These are phyloP conservation scores for Mizuhopecten yessoensis DNA, from an alignment of 1,140 invertebrate genomes.

Conservation along the genomic window DNA sequence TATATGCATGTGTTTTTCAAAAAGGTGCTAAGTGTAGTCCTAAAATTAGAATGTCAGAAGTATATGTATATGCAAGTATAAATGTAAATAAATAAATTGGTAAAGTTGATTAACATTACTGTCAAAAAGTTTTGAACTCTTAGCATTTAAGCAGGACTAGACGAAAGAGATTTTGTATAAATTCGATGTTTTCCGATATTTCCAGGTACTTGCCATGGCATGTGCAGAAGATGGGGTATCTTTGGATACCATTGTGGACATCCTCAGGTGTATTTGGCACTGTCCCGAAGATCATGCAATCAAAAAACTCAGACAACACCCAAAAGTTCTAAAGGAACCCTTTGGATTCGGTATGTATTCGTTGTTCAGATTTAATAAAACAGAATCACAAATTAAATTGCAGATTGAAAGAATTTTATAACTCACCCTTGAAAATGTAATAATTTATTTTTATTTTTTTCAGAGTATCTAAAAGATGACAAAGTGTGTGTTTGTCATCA, in stretches of 20 bases:
- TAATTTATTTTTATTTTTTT: not conserved
- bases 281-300: slow-evolving; percentile 14
- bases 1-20: too few species aligned
- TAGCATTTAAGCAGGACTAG: too few species aligned
- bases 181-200: not conserved
- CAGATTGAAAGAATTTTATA: not conserved
- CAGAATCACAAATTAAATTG: too few species aligned
- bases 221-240: not conserved
- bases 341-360: not conserved
- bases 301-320: not conserved
- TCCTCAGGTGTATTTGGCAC: slow-evolving; percentile 15
- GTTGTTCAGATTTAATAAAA: too few species aligned
- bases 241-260: not conserved
- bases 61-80: too few species aligned
- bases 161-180: not conserved
- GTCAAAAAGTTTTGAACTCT: too few species aligned
- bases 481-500: not conserved
- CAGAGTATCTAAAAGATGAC: slow-evolving; percentile 5
- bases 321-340: not conserved
- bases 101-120: too few species aligned
- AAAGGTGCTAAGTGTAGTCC: too few species aligned
- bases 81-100: too few species aligned
- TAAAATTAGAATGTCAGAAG: too few species aligned
- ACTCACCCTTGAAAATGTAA: not conserved
- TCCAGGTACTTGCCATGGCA: not conserved